Percentiles rank a stretch among this genome's conserved stretches.
These are phyloP conservation scores for Nothobranchius furzeri DNA, from an alignment of 2,113 vertebrate genomes.

Conservation along the genomic window DNA sequence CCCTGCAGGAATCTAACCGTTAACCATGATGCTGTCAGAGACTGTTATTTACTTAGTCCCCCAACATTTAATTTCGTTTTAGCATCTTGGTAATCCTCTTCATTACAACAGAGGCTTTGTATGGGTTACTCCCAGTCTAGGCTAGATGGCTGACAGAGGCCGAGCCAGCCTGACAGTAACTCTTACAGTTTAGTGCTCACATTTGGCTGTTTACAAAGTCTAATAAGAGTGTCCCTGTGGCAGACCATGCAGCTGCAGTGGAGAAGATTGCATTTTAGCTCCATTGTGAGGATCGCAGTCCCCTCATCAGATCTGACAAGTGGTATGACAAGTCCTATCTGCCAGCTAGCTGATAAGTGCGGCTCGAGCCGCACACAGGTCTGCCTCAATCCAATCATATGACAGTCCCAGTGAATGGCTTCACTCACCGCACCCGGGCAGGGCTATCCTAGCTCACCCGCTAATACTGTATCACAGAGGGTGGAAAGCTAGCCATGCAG, in stretches of 20 bases:
- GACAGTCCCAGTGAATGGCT: constrained; percentile 63
- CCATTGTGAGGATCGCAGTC: constrained; percentile 72
- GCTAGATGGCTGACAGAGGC: constrained; percentile 34
- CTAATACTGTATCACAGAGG: constrained; percentile 49
- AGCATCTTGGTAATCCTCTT: constrained; percentile 31
- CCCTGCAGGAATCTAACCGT: neutral
- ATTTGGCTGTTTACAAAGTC: constrained; percentile 78
- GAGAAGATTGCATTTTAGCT: constrained; percentile 79
- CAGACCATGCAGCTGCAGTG: constrained; percentile 63
- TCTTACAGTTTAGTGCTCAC: constrained; percentile 63
- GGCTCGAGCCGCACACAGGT: constrained; percentile 65
- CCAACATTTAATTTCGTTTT: constrained; percentile 21
- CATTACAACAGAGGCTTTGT: constrained; percentile 33
- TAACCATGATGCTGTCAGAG: constrained; percentile 2
- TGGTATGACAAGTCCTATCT: constrained; percentile 80
- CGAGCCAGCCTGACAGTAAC: constrained; percentile 53
- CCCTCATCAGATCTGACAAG: constrained; percentile 79
- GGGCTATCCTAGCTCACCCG: constrained; percentile 47
- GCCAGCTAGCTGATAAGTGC: constrained; percentile 78
- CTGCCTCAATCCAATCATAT: constrained; percentile 78
- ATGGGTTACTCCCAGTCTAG: constrained; percentile 31
- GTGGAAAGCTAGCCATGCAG: constrained; percentile 48
- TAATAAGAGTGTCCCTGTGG: constrained; percentile 74
- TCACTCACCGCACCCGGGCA: constrained; percentile 30
- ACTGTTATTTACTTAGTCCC: no score